These are phyloP conservation scores for Taurulus bubalis DNA, from an alignment of 2,113 vertebrate species.

Conservation along the genomic window DNA sequence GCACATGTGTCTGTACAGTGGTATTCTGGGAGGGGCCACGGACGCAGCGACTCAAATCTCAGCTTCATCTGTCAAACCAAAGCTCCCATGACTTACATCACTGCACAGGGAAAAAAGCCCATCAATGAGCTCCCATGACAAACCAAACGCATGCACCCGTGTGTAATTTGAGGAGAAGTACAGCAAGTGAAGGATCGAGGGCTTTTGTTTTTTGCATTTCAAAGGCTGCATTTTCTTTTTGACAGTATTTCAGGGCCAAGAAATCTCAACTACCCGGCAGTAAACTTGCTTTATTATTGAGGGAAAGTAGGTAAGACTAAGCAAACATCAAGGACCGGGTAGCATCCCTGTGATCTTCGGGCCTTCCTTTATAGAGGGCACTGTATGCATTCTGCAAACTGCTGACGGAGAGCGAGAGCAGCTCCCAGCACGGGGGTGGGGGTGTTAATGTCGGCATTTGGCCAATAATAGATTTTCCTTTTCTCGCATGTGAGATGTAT, in stretches of 20 bases:
- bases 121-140: conserved; percentile 2
- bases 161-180: conserved; percentile 10
- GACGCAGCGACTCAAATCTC: not conserved
- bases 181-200: not conserved
- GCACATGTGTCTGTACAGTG: conserved; percentile 1
- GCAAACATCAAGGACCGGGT: conserved; percentile 58
- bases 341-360: conserved; percentile 61
- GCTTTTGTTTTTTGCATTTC: not conserved
- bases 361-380: conserved; percentile 39
- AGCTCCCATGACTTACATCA: conserved; percentile 5
- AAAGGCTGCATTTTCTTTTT: conserved; percentile 19
- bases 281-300: conserved; percentile 33
- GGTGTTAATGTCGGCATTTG: conserved; percentile 9
- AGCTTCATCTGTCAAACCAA: not conserved
- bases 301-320: conserved; percentile 36
- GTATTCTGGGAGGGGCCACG: conserved; percentile 21
- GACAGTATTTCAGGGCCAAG: conserved; percentile 20
- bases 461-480: conserved; percentile 1
- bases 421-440: conserved; percentile 4
- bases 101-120: not conserved
- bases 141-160: not conserved
- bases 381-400: conserved; percentile 61
- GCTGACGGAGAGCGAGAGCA: conserved; percentile 49
- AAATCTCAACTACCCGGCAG: not conserved
- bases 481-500: conserved; percentile 6